Conservation (phyloP, 1,140 invertebrate genomes). For the Lepidotrigona ventralis region DNA sequence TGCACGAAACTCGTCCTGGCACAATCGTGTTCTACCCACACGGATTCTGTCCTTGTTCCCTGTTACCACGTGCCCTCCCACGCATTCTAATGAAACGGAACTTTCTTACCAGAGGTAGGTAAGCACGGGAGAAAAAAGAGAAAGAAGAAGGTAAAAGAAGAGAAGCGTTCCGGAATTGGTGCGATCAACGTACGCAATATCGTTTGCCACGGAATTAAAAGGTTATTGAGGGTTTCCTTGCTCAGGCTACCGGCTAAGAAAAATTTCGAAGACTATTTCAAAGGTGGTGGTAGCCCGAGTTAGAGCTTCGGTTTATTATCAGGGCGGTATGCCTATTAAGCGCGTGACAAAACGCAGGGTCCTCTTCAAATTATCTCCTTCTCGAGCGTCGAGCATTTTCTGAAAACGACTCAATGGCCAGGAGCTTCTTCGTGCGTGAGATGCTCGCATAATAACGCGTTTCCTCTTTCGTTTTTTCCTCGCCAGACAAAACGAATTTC, state of each 20-base stretch:
- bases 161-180: background rate
- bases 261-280: background rate
- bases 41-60: background rate
- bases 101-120: background rate
- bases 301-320: background rate
- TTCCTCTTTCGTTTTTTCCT: background rate
- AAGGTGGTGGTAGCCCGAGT: background rate
- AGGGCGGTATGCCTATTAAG: too few relatives aligned
- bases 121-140: too few relatives aligned
- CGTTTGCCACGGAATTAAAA: background rate
- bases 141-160: too few relatives aligned
- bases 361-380: background rate
- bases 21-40: constrained; percentile 19
- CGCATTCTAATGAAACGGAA: constrained; percentile 10
- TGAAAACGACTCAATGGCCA: background rate
- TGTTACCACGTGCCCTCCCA: background rate
- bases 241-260: background rate
- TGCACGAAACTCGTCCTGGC: background rate
- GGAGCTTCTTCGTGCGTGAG: background rate
- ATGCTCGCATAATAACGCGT: background rate
- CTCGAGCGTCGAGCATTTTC: background rate
- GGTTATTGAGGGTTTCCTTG: background rate
- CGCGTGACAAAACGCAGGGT: background rate
- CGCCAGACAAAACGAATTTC: background rate
- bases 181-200: background rate